Evolutionary conservation across 2,888 invertebrate genomes (phyloP), one percentile per base, ranked within the genome.

Genomic region (Cistogaster globosa): DNA sequence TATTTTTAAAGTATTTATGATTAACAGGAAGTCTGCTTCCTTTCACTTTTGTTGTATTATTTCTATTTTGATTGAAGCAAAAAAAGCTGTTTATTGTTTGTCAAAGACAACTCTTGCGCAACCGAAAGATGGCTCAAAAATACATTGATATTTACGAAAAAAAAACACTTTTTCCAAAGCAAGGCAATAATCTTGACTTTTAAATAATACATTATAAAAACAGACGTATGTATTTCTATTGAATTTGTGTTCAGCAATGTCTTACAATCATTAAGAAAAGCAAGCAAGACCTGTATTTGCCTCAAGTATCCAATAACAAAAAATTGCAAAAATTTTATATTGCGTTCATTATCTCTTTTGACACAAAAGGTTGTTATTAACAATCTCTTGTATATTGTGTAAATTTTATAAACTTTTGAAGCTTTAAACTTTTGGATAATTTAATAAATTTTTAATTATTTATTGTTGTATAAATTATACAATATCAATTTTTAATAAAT

Each of bases 11-110:
- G 16, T 78, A 26, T 12, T 18, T 55, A 12, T 22, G 36, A 69
- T 86, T 84, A 88, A 86, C 88, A 89, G 90, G 91, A 90, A 91
- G 88, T 88, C 83, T 71, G 75, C 76, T 89, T 90, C 90, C 91
- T 91, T 91, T 91, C 90, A 91, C 91, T 91, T 91, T 90, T 87
- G 65, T 32, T 72, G 0, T 32, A n/a, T 45, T 12, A 20, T 57
- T 57, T 16, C 55, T 42, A 65, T 60, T 53, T 71, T 55, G 45
- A n/a, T 51, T 77, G 62, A 45, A 14, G 42, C 76, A 69, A 77
- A 53, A 26, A 75, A 86, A 72, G 83, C 51, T 57, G 32, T 83
- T 74, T 71, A 55, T 36, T 77, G 62, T 68, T 36, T 77, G 55
- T 68, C 77, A 74, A 69, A 78, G 53, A 65, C 75, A 58, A 16